A percentile compares a stretch with the other conserved stretches of the same genome.
These are phyloP conservation scores for Sphyrna mokarran DNA, from an alignment of 2,113 vertebrate species.

Conservation along the genomic window DNA sequence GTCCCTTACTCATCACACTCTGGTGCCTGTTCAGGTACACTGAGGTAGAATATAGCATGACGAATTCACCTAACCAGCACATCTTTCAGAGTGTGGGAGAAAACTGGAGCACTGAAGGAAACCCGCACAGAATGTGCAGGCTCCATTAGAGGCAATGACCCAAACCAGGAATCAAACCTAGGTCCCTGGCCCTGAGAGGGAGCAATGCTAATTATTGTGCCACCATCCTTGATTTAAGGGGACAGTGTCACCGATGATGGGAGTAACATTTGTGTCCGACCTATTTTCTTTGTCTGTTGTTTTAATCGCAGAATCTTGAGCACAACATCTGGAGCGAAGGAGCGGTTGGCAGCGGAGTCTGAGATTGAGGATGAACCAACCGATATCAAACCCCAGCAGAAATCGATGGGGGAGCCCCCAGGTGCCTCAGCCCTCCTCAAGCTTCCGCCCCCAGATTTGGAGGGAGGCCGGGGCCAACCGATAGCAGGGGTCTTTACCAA, in stretches of 20 bases:
- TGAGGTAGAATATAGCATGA: too few relatives aligned
- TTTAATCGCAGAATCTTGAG: neutral
- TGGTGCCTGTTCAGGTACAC: too few relatives aligned
- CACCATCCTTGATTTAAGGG: too few relatives aligned
- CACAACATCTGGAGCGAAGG: neutral
- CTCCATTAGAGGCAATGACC: too few relatives aligned
- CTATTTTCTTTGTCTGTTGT: neutral
- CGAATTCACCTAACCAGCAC: too few relatives aligned
- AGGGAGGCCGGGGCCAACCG: neutral
- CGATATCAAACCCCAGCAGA: neutral
- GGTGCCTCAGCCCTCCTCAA: neutral
- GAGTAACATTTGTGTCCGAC: neutral
- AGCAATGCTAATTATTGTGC: too few relatives aligned
- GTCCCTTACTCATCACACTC: too few relatives aligned
- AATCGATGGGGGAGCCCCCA: neutral
- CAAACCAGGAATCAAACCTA: too few relatives aligned
- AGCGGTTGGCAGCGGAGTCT: neutral
- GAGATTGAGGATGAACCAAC: conserved; percentile 11
- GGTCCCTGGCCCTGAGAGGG: too few relatives aligned
- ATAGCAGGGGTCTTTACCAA: conserved; percentile 60
- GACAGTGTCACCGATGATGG: neutral
- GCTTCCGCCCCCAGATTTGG: conserved; percentile 40
- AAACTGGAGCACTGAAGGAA: too few relatives aligned
- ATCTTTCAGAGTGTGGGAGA: too few relatives aligned
- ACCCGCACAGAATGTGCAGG: too few relatives aligned